These are phyloP conservation scores for Sebastes goodei DNA, from an alignment of 2,797 vertebrate genomes.

Conservation along the genomic window DNA sequence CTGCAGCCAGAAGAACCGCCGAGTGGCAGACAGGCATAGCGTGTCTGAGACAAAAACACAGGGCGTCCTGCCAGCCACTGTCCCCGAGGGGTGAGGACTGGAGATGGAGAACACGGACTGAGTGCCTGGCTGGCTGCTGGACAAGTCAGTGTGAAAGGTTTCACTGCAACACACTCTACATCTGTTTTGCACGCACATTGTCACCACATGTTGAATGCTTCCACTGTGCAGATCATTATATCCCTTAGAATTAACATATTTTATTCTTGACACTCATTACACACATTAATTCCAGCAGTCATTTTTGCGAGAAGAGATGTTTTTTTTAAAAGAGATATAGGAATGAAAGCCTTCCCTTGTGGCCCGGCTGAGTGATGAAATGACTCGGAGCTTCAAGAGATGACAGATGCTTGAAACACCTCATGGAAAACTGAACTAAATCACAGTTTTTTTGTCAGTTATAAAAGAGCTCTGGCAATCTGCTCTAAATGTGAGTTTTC, in stretches of 20 bases:
- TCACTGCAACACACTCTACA: slow-evolving; percentile 33
- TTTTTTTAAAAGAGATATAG: slow-evolving; percentile 31
- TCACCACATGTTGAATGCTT: slow-evolving; percentile 38
- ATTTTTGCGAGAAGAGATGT: neutral
- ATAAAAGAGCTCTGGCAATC: slow-evolving; percentile 46
- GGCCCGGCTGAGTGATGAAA: slow-evolving; percentile 36
- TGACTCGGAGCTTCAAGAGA: slow-evolving; percentile 13
- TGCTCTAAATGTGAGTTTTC: slow-evolving; percentile 18
- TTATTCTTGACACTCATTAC: neutral
- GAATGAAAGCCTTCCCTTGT: slow-evolving; percentile 29
- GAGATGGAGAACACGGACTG: slow-evolving; percentile 45
- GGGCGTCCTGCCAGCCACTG: slow-evolving; percentile 71
- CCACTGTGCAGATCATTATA: slow-evolving; percentile 17
- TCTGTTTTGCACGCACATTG: slow-evolving; percentile 46
- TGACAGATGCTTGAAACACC: slow-evolving; percentile 57
- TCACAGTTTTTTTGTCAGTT: slow-evolving; percentile 42
- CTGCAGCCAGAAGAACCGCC: slow-evolving; percentile 34
- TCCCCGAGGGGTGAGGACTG: slow-evolving; percentile 61
- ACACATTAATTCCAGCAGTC: slow-evolving; percentile 8
- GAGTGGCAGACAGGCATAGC: slow-evolving; percentile 63
- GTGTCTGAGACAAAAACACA: slow-evolving; percentile 75
- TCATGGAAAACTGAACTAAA: slow-evolving; percentile 63
- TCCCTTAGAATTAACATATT: slow-evolving; percentile 15
- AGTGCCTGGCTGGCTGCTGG: slow-evolving; percentile 52
- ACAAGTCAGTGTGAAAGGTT: slow-evolving; percentile 46